These are phyloP conservation scores for Volucella zonaria DNA, from an alignment of 2,888 invertebrate species.

Conservation along the genomic window DNA sequence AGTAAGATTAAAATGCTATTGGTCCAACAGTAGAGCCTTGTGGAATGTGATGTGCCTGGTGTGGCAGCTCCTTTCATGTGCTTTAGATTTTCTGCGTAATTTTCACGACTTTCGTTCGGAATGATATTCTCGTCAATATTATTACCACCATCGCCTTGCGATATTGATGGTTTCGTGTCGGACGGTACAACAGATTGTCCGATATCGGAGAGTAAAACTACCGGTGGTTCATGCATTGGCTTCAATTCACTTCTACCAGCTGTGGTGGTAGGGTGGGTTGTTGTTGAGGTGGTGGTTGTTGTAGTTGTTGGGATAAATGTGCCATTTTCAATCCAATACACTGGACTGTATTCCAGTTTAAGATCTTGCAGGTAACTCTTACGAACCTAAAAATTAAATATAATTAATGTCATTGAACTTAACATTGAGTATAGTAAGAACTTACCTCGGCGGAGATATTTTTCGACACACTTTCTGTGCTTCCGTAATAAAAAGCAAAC, in stretches of 20 bases:
- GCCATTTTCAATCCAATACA: constrained; percentile 90
- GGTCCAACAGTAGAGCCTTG: constrained; percentile 66
- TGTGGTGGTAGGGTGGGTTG: constrained; percentile 84
- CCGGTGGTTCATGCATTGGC: constrained; percentile 82
- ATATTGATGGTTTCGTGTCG: constrained; percentile 51
- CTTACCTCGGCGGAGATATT: constrained; percentile 80
- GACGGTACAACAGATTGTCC: constrained; percentile 73
- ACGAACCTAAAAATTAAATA: constrained; percentile 77
- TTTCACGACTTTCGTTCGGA: constrained; percentile 79
- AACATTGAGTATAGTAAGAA: neutral
- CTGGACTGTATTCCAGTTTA: constrained; percentile 88
- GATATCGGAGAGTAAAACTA: constrained; percentile 79
- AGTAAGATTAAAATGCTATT: constrained; percentile 64
- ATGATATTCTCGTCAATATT: constrained; percentile 74
- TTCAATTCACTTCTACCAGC: constrained; percentile 83
- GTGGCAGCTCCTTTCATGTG: constrained; percentile 75
- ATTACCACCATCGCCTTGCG: constrained; percentile 62
- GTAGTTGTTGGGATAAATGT: constrained; percentile 90
- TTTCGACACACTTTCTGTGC: constrained; percentile 79
- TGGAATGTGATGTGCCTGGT: constrained; percentile 57
- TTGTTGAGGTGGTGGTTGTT: constrained; percentile 86
- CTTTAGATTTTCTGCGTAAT: constrained; percentile 77
- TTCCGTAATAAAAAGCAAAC: constrained; percentile 84
- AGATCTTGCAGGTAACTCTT: constrained; percentile 88
- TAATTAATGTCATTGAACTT: neutral